Conservation (phyloP, 2,797 vertebrate genomes). For the Ptychadena robeensis region DNA sequence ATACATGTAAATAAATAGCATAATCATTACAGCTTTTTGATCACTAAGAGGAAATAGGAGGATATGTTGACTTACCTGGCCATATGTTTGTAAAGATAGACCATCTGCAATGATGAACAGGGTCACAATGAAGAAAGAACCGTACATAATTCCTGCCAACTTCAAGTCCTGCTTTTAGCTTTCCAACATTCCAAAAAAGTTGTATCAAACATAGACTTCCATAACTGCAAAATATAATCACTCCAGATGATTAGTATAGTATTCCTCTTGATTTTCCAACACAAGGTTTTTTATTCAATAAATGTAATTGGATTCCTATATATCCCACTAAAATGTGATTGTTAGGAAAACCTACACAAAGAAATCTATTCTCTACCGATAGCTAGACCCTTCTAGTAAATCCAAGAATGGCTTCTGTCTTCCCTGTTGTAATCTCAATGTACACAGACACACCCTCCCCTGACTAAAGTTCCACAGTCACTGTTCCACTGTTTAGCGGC, state of each 20-base stretch:
- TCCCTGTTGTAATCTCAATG: conserved; percentile 8
- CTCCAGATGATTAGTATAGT: not conserved
- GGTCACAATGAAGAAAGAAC: not conserved
- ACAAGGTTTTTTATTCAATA: not conserved
- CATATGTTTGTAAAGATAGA: not conserved
- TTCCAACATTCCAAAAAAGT: not conserved
- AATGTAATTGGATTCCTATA: not conserved
- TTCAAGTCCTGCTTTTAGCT: not conserved
- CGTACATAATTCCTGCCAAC: conserved; percentile 2
- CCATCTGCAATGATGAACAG: not conserved
- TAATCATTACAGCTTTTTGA: not conserved
- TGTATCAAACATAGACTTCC: not conserved
- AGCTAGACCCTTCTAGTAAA: not conserved
- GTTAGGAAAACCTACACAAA: not conserved
- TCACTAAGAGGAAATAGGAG: not conserved
- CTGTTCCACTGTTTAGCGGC: not conserved
- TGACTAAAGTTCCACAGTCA: conserved; percentile 51
- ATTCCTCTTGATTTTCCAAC: not conserved
- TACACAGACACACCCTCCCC: conserved; percentile 34
- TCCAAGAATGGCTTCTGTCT: not conserved
- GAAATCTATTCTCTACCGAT: not conserved
- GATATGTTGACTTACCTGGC: not conserved
- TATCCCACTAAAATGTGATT: not conserved
- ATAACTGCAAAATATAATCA: not conserved
- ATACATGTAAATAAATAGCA: not conserved